phyloP scores from a whole-genome alignment of 2,113 vertebrate genomes.

The Lanius ludovicianus region DNA sequence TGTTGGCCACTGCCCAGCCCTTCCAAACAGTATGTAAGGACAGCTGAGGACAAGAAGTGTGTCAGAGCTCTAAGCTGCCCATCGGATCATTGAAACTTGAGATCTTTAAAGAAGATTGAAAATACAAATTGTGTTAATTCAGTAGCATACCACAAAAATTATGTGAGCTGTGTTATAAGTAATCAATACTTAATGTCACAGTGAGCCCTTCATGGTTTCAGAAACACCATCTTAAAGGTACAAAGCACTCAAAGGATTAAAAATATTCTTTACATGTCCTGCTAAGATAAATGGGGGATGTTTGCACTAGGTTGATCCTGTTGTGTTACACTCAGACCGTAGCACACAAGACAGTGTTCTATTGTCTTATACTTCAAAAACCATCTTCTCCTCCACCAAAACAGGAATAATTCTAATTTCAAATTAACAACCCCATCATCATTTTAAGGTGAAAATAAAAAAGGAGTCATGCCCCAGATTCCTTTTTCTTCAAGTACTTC shows the following conservation, averaged over 20 bases:
- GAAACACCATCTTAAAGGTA: constrained; percentile 11
- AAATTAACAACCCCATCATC: background rate
- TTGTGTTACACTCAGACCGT: background rate
- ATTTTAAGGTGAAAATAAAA: background rate
- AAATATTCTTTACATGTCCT: constrained; percentile 13
- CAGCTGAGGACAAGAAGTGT: background rate
- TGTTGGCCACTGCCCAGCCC: background rate
- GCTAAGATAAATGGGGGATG: background rate
- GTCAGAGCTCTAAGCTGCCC: background rate
- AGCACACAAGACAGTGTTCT: background rate
- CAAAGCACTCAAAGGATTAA: constrained; percentile 19
- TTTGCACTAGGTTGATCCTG: background rate
- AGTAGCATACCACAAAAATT: background rate
- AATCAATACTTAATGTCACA: background rate
- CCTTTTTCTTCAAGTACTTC: background rate
- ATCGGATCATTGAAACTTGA: background rate
- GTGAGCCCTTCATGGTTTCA: background rate
- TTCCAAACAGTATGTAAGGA: background rate
- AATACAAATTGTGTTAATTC: background rate
- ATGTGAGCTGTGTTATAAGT: background rate
- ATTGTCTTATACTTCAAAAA: background rate
- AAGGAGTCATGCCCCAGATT: background rate
- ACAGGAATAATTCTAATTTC: background rate
- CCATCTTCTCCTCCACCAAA: background rate
- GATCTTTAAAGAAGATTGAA: background rate